Evolutionary conservation across 1,140 invertebrate species (phyloP), one percentile per base, ranked within the genome.

Genomic region (Brachionus koreanus): DNA sequence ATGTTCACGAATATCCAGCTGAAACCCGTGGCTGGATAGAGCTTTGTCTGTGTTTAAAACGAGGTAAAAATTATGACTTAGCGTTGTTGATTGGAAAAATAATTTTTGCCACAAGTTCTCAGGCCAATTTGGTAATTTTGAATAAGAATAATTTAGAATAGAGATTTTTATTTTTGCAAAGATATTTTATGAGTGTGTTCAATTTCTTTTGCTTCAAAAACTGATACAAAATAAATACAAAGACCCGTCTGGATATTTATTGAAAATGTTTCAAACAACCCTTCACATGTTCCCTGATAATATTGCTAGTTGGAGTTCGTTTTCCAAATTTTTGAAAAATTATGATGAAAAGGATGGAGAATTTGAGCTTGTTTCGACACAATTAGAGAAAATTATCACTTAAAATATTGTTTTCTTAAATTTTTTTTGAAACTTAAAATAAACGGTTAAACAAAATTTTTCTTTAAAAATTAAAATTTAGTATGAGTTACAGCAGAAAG

Each of bases 201-300:
- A 79, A 43, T 79, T 42, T 65, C 35, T 79, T 13, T 65, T 79
- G n/a, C 23, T 79, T 16, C 76, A 79, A 65, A 79, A 61, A 42
- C 37, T 79, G 5, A 42, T 39, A 42, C 76, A 79, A 79, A 79
- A 79, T 25, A 37, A 37, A 35, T 39, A 1, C 6, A 57, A 79
- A 29, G 76, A 79, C 43, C 49, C 49, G 7, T 29, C 49, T 3
- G 49, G 76, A 61, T 57, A 79, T 61, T 65, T 79, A 33, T 43
- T 79, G 7, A 57, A 61, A 65, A 79, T 65, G 49, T 79, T 79
- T 35, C 76, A 79, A 79, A 57, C 57, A 37, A 79, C 76, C 6
- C 49, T 79, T 25, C 76, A 79, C 49, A 79, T 79, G 76, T 65
- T 79, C 13, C 76, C 76, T n/a, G 76, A 52, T 37, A 57, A 79